A percentile compares a stretch with the other conserved stretches of the same genome.
phyloP scores from a whole-genome alignment of 2,888 invertebrate species.

The Oxytorus armatus region DNA sequence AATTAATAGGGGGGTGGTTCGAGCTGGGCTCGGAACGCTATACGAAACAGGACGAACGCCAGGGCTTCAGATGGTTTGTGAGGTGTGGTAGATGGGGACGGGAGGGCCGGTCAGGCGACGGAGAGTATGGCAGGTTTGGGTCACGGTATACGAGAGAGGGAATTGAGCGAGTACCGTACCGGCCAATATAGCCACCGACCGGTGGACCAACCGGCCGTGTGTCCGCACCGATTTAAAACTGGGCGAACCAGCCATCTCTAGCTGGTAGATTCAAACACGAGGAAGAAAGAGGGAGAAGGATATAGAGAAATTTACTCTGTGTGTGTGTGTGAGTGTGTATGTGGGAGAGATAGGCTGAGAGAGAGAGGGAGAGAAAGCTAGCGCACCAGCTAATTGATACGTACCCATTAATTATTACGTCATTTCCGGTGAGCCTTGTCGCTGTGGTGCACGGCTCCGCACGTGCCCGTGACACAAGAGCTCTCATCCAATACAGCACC shows the following conservation, averaged over 20 bases:
- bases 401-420: slow-evolving; percentile 84
- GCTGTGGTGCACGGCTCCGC: slow-evolving; percentile 75
- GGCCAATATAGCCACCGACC: slow-evolving; percentile 43
- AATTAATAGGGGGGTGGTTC: slow-evolving; percentile 81
- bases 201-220: slow-evolving; percentile 30
- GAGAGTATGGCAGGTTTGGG: slow-evolving; percentile 62
- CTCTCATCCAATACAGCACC: slow-evolving; percentile 45
- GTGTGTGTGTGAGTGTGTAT: too few relatives aligned
- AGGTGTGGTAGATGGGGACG: slow-evolving; percentile 27
- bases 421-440: slow-evolving; percentile 81
- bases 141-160: slow-evolving; percentile 64
- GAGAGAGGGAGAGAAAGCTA: slow-evolving; percentile 8
- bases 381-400: slow-evolving; percentile 79
- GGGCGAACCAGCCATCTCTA: slow-evolving; percentile 63
- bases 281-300: slow-evolving; percentile 19
- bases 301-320: neutral
- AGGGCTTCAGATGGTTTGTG: slow-evolving; percentile 34
- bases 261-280: slow-evolving; percentile 5
- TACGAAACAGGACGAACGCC: slow-evolving; percentile 50
- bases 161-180: slow-evolving; percentile 15
- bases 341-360: slow-evolving; percentile 28
- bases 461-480: slow-evolving; percentile 80
- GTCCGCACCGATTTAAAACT: slow-evolving; percentile 78
- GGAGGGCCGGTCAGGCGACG: slow-evolving; percentile 3
- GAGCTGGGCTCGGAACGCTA: slow-evolving; percentile 30